These are phyloP conservation scores for Aricia agestis DNA, from an alignment of 1,140 invertebrate genomes.

Conservation along the genomic window DNA sequence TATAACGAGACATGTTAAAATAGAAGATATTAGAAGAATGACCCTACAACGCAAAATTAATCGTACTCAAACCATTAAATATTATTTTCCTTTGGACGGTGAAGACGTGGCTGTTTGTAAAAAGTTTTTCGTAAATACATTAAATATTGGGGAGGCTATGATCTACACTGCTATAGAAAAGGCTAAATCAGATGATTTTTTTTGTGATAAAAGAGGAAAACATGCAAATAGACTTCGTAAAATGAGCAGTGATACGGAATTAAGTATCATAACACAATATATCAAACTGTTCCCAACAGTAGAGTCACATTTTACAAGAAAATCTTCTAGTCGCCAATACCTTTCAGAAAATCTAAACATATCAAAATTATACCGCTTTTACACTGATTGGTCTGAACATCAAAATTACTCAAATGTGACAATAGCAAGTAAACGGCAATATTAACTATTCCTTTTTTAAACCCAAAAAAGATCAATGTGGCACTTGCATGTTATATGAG, in stretches of 20 bases:
- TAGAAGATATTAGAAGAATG: conserved; percentile 30
- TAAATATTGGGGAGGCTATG: conserved; percentile 27
- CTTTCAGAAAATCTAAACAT: conserved; percentile 29
- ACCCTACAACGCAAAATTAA: conserved; percentile 31
- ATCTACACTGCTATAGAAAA: conserved; percentile 34
- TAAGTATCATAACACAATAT: too few relatives aligned
- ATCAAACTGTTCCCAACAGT: too few relatives aligned
- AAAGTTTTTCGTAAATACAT: conserved; percentile 31
- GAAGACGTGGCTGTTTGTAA: conserved; percentile 31
- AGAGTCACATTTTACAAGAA: too few relatives aligned
- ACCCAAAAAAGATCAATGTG: conserved; percentile 29
- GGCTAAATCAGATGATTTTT: conserved; percentile 20
- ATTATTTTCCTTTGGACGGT: conserved; percentile 23
- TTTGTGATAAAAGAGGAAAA: conserved; percentile 29
- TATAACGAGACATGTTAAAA: conserved; percentile 26
- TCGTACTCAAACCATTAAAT: conserved; percentile 31
- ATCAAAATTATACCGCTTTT: too few relatives aligned
- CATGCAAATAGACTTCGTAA: conserved; percentile 30
- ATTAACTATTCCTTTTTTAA: not conserved
- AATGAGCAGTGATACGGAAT: too few relatives aligned
- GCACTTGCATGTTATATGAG: too few relatives aligned
- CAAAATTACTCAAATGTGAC: too few relatives aligned
- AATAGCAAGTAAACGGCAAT: too few relatives aligned
- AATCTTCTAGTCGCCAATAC: too few relatives aligned
- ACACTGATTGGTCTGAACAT: not conserved